These are phyloP conservation scores for Ectropis grisescens DNA, from an alignment of 1,140 invertebrate genomes.

Conservation along the genomic window DNA sequence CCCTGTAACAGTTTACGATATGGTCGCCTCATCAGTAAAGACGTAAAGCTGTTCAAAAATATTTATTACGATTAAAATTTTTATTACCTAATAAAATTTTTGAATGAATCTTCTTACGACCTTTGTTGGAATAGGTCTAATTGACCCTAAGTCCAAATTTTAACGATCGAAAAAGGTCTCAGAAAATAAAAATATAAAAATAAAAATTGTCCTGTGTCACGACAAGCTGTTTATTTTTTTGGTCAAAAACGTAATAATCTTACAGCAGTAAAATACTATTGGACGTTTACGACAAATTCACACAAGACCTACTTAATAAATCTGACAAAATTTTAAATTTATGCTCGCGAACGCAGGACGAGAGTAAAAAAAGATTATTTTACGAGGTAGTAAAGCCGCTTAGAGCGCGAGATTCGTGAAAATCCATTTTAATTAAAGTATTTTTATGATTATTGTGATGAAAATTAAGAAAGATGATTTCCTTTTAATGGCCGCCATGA, in stretches of 20 bases:
- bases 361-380: conserved; percentile 30
- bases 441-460: conserved; percentile 6
- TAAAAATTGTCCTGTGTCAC: conserved; percentile 18
- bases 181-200: conserved; percentile 25
- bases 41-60: conserved; percentile 36
- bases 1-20: conserved; percentile 25
- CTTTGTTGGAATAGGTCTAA: conserved; percentile 41
- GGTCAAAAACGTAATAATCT: conserved; percentile 35
- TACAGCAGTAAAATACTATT: conserved; percentile 42
- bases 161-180: conserved; percentile 38
- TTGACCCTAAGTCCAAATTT: conserved; percentile 32
- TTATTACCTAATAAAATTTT: conserved; percentile 42
- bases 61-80: conserved; percentile 49
- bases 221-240: conserved; percentile 29
- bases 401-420: conserved; percentile 32
- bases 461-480: not conserved
- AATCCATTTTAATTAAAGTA: conserved; percentile 47
- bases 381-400: conserved; percentile 38
- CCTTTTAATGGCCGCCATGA: too few relatives aligned
- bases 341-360: conserved; percentile 30
- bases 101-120: conserved; percentile 25
- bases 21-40: conserved; percentile 19
- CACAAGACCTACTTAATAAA: conserved; percentile 53
- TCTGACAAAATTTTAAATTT: conserved; percentile 55
- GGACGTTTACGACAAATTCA: conserved; percentile 58